Percentiles rank a stretch among this genome's conserved stretches.
phyloP scores from a whole-genome alignment of 2,113 vertebrate genomes.

The Brachypteracias leptosomus region DNA sequence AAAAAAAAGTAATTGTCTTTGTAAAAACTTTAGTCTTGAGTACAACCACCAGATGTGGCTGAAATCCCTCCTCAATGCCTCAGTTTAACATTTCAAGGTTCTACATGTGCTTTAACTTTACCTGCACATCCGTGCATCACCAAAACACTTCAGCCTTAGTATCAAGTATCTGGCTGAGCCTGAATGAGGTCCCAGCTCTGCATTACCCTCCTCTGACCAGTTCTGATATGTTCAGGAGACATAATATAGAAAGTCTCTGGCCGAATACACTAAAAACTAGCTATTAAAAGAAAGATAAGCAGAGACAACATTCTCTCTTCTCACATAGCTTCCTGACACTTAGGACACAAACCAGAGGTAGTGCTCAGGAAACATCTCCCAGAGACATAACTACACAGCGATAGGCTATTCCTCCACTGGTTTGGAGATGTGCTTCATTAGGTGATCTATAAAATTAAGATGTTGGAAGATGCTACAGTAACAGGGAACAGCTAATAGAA shows the following conservation, averaged over 20 bases:
- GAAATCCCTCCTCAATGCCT: not conserved
- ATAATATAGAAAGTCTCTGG: not conserved
- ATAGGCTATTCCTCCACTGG: not conserved
- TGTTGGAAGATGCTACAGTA: not conserved
- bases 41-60: not conserved
- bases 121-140: not conserved
- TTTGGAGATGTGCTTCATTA: not conserved
- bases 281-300: not conserved
- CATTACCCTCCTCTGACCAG: rapidly evolving
- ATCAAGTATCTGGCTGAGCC: not conserved
- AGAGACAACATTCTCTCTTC: not conserved
- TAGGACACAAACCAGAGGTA: not conserved
- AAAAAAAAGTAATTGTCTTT: not conserved
- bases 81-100: not conserved
- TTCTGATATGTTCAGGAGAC: not conserved
- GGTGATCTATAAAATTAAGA: not conserved
- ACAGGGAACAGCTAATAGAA: not conserved
- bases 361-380: not conserved
- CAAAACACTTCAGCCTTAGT: rapidly evolving
- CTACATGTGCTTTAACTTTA: not conserved
- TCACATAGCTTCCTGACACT: not conserved
- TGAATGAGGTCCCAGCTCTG: not conserved
- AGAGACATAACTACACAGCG: not conserved
- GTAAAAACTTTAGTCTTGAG: not conserved
- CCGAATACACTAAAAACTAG: not conserved